Evolutionary conservation across 92 coral and sea anemone species (phyloP), one percentile per base, ranked within the genome.

Genomic region (Blastomussa wellsi): DNA sequence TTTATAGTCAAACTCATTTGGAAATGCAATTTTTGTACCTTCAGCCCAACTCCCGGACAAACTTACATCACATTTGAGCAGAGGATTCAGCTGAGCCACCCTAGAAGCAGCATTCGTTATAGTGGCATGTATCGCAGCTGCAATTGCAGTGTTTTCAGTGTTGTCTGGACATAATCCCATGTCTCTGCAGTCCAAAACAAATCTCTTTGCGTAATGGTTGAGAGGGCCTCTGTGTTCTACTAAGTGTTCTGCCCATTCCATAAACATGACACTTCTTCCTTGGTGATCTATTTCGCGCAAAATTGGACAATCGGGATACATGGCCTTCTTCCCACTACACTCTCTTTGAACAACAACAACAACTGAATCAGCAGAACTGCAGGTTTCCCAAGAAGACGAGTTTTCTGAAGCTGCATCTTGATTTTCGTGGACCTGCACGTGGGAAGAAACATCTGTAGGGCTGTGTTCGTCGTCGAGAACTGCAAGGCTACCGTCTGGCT

Each of bases 81-180:
- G 81, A 83, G 87, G 87, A 35, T 83, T 83, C 87, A 83, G 87
- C 81, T 83, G 87, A 57, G 87, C 87, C 81, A 83, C 87, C 87
- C 74, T 83, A 51, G 87, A 53, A 72, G 87, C 87, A 73, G 87
- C 87, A 73, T 74, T 83, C 36, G 81, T 83, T 83, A 83, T 83
- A 57, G 87, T 83, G 80, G 72, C 47, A 83, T 83, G 87, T 83
- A 83, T 74, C 42, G 81, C 87, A 52, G 87, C 87, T 73, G 87
- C 87, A 73, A 83, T 74, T 80, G 74, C 87, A 83, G 87, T 83
- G 87, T 74, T 83, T 83, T 83, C 87, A 35, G 53, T 83, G 79
- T 72, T 73, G 87, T 83, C 87, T 7, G 69, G 87, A 83, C 53
- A 73, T 28, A 83, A 83, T 74, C 87, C 87, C 87, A 83, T 83